A percentile compares a stretch with the other conserved stretches of the same genome.
Evolutionary conservation across 1,140 invertebrate genomes (phyloP).

Genomic region (Heliothis subflexa): DNA sequence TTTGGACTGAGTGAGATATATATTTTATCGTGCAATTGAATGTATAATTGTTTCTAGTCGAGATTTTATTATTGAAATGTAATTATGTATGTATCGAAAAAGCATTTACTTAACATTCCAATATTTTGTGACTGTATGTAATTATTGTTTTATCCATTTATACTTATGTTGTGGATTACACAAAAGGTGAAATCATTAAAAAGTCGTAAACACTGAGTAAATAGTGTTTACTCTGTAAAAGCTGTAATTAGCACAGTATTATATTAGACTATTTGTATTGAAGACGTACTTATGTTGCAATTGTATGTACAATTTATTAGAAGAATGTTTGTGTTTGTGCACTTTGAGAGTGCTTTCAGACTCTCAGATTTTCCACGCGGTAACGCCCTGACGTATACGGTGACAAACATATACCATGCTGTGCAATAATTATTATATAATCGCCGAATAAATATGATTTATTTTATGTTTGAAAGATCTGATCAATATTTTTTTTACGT

Average conservation of each 20-base stretch:
- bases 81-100: slow-evolving; percentile 21
- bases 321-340: slow-evolving; percentile 23
- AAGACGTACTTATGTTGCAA: slow-evolving; percentile 21
- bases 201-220: neutral
- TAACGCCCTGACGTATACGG: no score
- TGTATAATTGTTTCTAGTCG: slow-evolving; percentile 56
- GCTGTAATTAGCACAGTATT: slow-evolving; percentile 36
- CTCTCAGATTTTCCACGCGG: no score
- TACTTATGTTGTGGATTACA: slow-evolving; percentile 25
- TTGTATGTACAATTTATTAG: slow-evolving; percentile 15
- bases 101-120: slow-evolving; percentile 56
- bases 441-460: slow-evolving; percentile 1
- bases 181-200: slow-evolving; percentile 11
- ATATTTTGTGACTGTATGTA: slow-evolving; percentile 37
- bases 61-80: slow-evolving; percentile 50
- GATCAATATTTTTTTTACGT: slow-evolving; percentile 5
- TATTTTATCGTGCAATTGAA: slow-evolving; percentile 40
- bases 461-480: neutral
- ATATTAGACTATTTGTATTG: slow-evolving; percentile 31
- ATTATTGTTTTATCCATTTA: neutral
- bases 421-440: slow-evolving; percentile 18
- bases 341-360: neutral
- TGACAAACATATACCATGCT: neutral
- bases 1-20: slow-evolving; percentile 36
- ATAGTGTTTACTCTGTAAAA: slow-evolving; percentile 20